Conservation (phyloP, 1,140 invertebrate genomes). For the Acarapis woodi region DNA sequence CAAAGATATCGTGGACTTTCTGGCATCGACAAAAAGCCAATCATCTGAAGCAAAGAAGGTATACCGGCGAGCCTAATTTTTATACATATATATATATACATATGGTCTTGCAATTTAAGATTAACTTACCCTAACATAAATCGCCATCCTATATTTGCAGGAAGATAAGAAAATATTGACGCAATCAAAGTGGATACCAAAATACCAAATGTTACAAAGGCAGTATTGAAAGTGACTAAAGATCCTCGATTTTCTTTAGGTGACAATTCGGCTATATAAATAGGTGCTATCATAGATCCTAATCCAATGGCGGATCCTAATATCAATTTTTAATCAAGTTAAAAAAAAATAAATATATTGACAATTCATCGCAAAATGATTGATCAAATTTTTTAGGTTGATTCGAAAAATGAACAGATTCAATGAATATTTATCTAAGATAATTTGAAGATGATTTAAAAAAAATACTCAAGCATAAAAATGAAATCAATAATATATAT, state of each 20-base stretch:
- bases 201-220: constrained; percentile 29
- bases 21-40: constrained; percentile 29
- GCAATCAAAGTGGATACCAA: constrained; percentile 25
- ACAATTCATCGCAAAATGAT: too few relatives aligned
- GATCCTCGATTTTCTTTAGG: constrained; percentile 23
- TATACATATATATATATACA: too few relatives aligned
- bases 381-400: too few relatives aligned
- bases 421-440: too few relatives aligned
- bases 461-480: too few relatives aligned
- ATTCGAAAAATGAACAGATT: too few relatives aligned
- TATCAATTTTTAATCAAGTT: too few relatives aligned
- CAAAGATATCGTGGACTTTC: constrained; percentile 28
- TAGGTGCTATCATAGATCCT: constrained; percentile 29
- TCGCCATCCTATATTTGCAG: constrained; percentile 17
- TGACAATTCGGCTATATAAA: constrained; percentile 29
- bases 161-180: too few relatives aligned
- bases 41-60: constrained; percentile 26
- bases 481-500: too few relatives aligned
- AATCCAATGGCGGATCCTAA: constrained; percentile 29
- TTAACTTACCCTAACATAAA: constrained; percentile 33
- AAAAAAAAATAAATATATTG: too few relatives aligned
- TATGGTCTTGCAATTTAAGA: too few relatives aligned
- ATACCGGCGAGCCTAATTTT: constrained; percentile 26
- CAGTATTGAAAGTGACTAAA: constrained; percentile 25
- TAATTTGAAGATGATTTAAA: too few relatives aligned